Conservation (phyloP, 2,797 vertebrate genomes). For the Alouatta caraya region DNA sequence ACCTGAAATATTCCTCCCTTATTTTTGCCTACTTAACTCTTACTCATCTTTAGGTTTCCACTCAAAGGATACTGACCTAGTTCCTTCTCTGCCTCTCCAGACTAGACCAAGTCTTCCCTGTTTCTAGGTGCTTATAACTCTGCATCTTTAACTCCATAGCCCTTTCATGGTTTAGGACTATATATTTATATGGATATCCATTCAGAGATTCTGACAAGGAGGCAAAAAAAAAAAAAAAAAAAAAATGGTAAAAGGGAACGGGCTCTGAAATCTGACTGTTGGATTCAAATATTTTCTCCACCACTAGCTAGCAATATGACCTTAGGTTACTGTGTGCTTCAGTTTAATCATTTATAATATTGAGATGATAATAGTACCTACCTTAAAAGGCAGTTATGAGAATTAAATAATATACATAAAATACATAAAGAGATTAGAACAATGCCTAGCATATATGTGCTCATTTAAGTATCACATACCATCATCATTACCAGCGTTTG, state of each 20-base stretch:
- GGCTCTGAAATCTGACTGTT: not conserved
- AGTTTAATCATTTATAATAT: slow-evolving; percentile 27
- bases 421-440: not conserved
- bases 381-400: not conserved
- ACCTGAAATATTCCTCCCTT: not conserved
- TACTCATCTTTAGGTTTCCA: not conserved
- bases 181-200: not conserved
- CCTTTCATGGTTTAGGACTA: not conserved
- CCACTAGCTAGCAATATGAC: not conserved
- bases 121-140: not conserved
- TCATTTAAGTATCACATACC: not conserved
- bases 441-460: not conserved
- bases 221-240: not conserved
- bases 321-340: not conserved
- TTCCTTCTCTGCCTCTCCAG: not conserved
- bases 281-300: not conserved
- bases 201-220: not conserved
- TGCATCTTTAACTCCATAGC: not conserved
- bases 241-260: not conserved
- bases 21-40: not conserved
- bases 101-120: not conserved
- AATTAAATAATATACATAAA: slow-evolving; percentile 5
- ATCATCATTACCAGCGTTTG: not conserved
- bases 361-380: not conserved
- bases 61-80: not conserved